Percentiles rank a stretch among this genome's conserved stretches.
Evolutionary conservation across 2,797 vertebrate genomes (phyloP).

Genomic region (Potorous gilbertii): DNA sequence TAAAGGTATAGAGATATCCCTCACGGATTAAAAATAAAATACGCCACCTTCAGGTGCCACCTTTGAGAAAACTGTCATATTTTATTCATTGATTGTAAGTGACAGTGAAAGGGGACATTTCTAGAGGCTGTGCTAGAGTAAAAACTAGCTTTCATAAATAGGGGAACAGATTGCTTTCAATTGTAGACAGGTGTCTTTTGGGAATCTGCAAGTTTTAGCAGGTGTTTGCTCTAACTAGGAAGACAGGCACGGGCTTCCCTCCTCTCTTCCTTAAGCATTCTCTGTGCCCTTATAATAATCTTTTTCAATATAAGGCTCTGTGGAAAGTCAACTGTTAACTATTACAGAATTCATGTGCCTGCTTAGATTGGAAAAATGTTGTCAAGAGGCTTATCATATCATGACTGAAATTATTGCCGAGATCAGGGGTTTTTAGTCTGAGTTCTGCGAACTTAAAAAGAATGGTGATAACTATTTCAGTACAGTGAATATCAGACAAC

Average conservation of each 20-base stretch:
- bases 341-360: not conserved
- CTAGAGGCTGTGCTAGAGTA: not conserved
- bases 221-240: not conserved
- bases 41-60: not conserved
- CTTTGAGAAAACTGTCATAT: not conserved
- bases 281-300: not conserved
- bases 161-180: not conserved
- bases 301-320: not conserved
- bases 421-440: not conserved
- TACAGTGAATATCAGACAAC: not conserved
- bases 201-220: not conserved
- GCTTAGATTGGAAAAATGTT: not conserved
- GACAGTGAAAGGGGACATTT: not conserved
- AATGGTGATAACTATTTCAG: not conserved
- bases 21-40: not conserved
- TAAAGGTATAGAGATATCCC: not conserved
- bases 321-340: not conserved
- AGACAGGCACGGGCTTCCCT: not conserved
- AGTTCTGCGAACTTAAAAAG: not conserved
- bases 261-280: not conserved
- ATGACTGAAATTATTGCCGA: not conserved
- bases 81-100: not conserved
- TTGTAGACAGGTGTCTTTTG: constrained; percentile 1
- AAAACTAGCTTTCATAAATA: not conserved
- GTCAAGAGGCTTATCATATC: not conserved